These are phyloP conservation scores for Microtus ochrogaster DNA, from an alignment of 2,113 vertebrate genomes.

Conservation along the genomic window DNA sequence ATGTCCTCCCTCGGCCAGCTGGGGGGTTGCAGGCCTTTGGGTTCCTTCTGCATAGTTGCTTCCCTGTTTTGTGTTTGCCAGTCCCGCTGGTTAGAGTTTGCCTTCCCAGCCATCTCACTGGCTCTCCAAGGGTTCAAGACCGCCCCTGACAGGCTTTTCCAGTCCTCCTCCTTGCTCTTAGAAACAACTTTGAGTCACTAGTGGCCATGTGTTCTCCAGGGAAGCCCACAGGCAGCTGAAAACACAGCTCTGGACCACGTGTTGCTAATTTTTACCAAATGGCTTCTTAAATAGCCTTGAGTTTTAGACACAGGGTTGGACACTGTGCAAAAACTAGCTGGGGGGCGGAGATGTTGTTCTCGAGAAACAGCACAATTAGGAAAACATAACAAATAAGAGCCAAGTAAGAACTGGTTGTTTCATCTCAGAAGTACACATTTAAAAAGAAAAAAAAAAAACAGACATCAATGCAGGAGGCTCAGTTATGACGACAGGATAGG, in stretches of 20 bases:
- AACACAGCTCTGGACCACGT: slow-evolving; percentile 13
- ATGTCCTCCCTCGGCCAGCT: background rate
- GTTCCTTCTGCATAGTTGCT: background rate
- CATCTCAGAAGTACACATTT: background rate
- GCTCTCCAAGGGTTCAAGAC: background rate
- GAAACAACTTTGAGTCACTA: slow-evolving; percentile 12
- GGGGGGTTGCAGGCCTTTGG: background rate
- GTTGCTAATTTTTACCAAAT: background rate
- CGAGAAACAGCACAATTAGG: background rate
- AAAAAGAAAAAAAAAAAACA: background rate
- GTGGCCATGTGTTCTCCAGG: background rate
- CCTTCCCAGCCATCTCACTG: background rate
- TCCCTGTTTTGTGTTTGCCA: background rate
- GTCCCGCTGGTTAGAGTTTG: background rate
- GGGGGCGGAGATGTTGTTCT: background rate
- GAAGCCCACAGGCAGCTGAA: background rate
- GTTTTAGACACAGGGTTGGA: background rate
- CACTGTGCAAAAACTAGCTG: background rate
- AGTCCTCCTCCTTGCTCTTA: slow-evolving; percentile 47
- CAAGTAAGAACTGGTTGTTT: slow-evolving; percentile 20
- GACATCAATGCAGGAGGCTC: background rate
- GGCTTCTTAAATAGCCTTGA: slow-evolving; percentile 24
- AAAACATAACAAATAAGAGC: background rate
- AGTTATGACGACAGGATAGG: background rate
- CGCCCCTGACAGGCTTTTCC: slow-evolving; percentile 28